Percentiles rank a stretch among this genome's conserved stretches.
Conservation (phyloP, 1,140 invertebrate genomes). For the Zaprionus lachaisei region DNA sequence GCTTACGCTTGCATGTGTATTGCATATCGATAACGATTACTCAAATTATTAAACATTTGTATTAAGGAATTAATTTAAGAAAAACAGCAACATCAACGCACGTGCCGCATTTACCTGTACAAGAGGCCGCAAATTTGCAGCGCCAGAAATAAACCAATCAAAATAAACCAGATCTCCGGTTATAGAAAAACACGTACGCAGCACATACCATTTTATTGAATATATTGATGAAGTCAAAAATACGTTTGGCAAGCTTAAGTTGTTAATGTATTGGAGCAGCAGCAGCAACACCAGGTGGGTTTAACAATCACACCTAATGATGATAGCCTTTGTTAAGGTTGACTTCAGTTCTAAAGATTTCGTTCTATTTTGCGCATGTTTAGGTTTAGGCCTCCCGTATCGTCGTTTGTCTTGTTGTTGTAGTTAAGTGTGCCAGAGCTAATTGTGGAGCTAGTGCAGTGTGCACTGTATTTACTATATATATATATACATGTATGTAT, state of each 20-base stretch:
- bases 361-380: constrained; percentile 48
- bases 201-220: not conserved
- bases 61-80: constrained; percentile 42
- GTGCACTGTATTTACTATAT: not conserved
- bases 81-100: constrained; percentile 43
- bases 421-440: constrained; percentile 60
- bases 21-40: constrained; percentile 31
- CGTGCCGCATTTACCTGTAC: constrained; percentile 30
- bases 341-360: constrained; percentile 25
- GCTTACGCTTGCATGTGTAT: constrained; percentile 16
- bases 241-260: constrained; percentile 27
- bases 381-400: constrained; percentile 13
- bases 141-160: not conserved
- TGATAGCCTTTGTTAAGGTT: constrained; percentile 10
- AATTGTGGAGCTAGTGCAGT: constrained; percentile 45
- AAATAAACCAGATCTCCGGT: constrained; percentile 4
- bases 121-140: not conserved
- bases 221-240: constrained; percentile 27
- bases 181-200: not conserved
- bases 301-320: constrained; percentile 15
- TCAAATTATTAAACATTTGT: constrained; percentile 42
- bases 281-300: constrained; percentile 35
- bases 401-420: constrained; percentile 1
- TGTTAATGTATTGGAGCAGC: constrained; percentile 40
- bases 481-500: not conserved